A percentile compares a stretch with the other conserved stretches of the same genome.
phyloP scores from a whole-genome alignment of 2,113 vertebrate genomes.

The Caranx melampygus region DNA sequence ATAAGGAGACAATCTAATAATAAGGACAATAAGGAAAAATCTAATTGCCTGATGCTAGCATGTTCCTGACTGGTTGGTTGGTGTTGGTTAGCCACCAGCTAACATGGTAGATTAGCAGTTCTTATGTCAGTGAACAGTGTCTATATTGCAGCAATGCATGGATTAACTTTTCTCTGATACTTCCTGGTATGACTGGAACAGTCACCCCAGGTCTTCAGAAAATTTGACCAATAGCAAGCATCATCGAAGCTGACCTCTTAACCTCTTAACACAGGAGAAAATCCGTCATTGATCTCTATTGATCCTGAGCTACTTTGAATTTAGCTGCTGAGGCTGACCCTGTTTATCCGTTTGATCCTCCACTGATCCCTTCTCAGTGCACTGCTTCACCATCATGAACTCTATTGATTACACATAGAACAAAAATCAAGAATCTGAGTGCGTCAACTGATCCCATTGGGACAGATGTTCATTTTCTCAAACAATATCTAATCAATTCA shows the following conservation, averaged over 20 bases:
- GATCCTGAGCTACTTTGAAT: conserved; percentile 73
- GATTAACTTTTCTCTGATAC: neutral
- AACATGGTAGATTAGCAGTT: neutral
- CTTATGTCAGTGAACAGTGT: neutral
- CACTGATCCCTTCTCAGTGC: conserved; percentile 33
- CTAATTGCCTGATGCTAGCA: neutral
- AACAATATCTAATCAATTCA: conserved; percentile 62
- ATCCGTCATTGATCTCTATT: conserved; percentile 64
- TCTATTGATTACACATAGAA: conserved; percentile 70
- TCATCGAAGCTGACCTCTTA: conserved; percentile 12
- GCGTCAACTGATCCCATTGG: conserved; percentile 27
- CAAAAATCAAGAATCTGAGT: conserved; percentile 41
- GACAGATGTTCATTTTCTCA: conserved; percentile 42
- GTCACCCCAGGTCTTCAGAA: conserved; percentile 19
- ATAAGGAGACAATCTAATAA: neutral
- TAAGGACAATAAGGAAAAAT: neutral
- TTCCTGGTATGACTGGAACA: neutral
- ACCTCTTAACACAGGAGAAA: conserved; percentile 12
- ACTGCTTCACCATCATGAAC: conserved; percentile 35
- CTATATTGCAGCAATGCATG: neutral
- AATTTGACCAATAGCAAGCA: conserved; percentile 9
- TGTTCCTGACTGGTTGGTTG: neutral
- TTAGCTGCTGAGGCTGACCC: conserved; percentile 55
- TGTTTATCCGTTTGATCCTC: conserved; percentile 54
- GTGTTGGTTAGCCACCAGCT: neutral